Evolutionary conservation across 1,140 invertebrate species (phyloP).

Genomic region (Danaus plexippus): DNA sequence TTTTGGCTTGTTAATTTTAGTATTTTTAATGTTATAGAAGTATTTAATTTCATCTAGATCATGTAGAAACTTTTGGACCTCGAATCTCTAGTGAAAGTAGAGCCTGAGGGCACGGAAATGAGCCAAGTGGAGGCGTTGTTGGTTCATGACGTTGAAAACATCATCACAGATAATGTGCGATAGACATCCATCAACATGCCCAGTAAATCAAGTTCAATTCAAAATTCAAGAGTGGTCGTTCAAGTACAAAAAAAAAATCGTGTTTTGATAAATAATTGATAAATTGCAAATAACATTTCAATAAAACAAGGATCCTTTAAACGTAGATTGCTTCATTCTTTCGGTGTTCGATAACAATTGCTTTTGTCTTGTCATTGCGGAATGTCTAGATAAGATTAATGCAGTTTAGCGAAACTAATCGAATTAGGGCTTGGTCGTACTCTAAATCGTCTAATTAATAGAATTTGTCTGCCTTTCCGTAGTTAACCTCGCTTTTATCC

Average conservation of each 20-base stretch:
- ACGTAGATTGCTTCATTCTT: background rate
- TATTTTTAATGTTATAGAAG: too few species aligned
- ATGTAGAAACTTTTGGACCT: slow-evolving; percentile 17
- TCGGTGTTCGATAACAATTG: slow-evolving; percentile 8
- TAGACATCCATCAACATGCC: slow-evolving; percentile 18
- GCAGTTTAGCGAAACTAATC: slow-evolving; percentile 21
- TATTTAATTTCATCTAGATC: background rate
- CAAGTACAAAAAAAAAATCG: too few species aligned
- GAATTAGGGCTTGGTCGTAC: slow-evolving; percentile 26
- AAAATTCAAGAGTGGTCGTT: too few species aligned
- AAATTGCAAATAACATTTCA: too few species aligned
- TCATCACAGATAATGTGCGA: slow-evolving; percentile 20
- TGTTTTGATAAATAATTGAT: too few species aligned
- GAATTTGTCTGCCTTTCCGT: slow-evolving; percentile 28
- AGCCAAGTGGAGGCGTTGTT: slow-evolving; percentile 16
- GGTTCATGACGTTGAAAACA: slow-evolving; percentile 24
- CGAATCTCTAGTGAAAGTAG: slow-evolving; percentile 38
- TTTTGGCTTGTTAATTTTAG: too few species aligned
- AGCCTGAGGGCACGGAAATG: slow-evolving; percentile 34
- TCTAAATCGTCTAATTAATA: slow-evolving; percentile 31
- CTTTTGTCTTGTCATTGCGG: slow-evolving; percentile 14
- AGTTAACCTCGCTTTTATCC: slow-evolving; percentile 28
- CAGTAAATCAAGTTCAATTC: background rate
- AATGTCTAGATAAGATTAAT: slow-evolving; percentile 23
- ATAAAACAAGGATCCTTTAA: too few species aligned